Base-by-base conservation (phyloP, 2,797 vertebrate species). In the Odontamblyopus lacepedii region DNA sequence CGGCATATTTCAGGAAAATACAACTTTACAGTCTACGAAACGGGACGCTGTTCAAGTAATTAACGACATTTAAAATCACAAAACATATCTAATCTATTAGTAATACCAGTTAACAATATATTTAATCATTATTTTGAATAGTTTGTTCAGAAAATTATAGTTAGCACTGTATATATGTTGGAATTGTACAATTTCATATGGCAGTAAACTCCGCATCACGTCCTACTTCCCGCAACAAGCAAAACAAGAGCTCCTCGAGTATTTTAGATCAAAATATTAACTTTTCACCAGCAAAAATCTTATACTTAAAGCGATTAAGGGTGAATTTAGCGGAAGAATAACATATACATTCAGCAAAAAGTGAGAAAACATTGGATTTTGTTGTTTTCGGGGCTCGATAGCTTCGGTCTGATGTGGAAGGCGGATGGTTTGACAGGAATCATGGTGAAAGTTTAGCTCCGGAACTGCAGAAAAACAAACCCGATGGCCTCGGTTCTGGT, bases 401-500 rank as follows among this genome's bases (percentile, higher is more conserved):
- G 7, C 29, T 89, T 75, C 19, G 69, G 93, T 79, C 93, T 94
- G 84, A 53, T 7, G 6, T 16, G 50, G 3, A 71, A 30, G 79
- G 81, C 82, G 89, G 76, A 2, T 70, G 26, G 67, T 87, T 85
- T 93, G 87, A 92, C 84, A 81, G 71, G 0, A 61, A 55, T 2
- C 8, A 89, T 79, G 81, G 44, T 71, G 71, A 35, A 61, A 51
- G 38, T 23, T 13, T 26, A 9, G 0, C 19, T 56, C 0, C 62
- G 6, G 19, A 18, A 48, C 3, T 4, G 8, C 18, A 11, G 5
- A 15, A 29, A 67, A 30, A 63, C 13, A 16, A 30, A 44, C 18
- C 18, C 35, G 16, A 94, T 94, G 93, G 91, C 91, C 18, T 94
- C 92, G 70, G 91, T 93, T 62, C 48, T 93, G 91, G 93, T 94